These are phyloP conservation scores for Aplochiton taeniatus DNA, from an alignment of 2,797 vertebrate species.

Conservation along the genomic window DNA sequence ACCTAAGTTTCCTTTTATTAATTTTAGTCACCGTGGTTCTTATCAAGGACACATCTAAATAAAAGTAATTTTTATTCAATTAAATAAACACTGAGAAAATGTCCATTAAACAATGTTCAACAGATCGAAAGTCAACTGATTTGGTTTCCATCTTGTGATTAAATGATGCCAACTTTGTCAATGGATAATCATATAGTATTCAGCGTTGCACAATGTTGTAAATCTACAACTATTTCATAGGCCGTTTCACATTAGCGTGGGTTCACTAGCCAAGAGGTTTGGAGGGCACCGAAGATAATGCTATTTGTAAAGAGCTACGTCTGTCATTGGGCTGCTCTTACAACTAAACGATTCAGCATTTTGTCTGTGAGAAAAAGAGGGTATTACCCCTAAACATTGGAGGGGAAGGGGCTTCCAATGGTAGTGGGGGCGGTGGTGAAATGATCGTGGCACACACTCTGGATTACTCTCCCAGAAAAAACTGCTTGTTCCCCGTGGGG, in stretches of 20 bases:
- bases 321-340: slow-evolving; percentile 16
- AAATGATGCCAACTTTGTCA: background rate
- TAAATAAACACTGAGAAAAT: too few species aligned
- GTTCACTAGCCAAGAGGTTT: background rate
- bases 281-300: slow-evolving; percentile 10
- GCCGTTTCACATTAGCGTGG: background rate
- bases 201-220: slow-evolving; percentile 9
- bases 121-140: background rate
- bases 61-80: too few species aligned
- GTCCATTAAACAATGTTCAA: background rate
- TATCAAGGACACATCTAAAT: too few species aligned
- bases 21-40: too few species aligned
- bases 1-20: too few species aligned
- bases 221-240: background rate
- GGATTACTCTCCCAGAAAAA: slow-evolving; percentile 40
- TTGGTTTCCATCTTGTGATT: background rate
- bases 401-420: background rate
- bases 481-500: slow-evolving; percentile 38
- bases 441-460: slow-evolving; percentile 34
- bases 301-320: slow-evolving; percentile 14
- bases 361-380: slow-evolving; percentile 22
- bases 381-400: slow-evolving; percentile 29
- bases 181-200: slow-evolving; percentile 21
- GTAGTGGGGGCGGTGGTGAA: slow-evolving; percentile 13
- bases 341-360: slow-evolving; percentile 23